These are phyloP conservation scores for Stratiomys singularior DNA, from an alignment of 2,888 invertebrate species.

Conservation along the genomic window DNA sequence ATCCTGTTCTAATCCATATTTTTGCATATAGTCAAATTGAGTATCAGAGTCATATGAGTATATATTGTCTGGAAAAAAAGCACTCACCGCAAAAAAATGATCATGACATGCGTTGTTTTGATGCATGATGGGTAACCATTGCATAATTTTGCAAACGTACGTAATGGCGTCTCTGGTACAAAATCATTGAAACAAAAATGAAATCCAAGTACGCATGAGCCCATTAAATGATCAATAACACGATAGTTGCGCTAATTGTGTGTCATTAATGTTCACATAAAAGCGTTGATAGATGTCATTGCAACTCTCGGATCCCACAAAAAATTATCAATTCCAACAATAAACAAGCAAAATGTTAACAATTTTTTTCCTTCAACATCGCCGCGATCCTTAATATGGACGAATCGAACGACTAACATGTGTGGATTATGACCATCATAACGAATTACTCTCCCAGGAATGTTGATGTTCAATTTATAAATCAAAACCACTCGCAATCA, in stretches of 20 bases:
- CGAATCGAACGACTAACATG: conserved; percentile 1
- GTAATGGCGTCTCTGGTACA: too few relatives aligned
- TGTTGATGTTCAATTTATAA: conserved; percentile 32
- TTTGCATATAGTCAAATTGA: too few relatives aligned
- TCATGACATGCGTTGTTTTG: too few relatives aligned
- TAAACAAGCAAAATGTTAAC: background rate
- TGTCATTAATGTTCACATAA: conserved; percentile 46
- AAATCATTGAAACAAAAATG: too few relatives aligned
- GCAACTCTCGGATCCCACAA: background rate
- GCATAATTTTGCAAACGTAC: too few relatives aligned
- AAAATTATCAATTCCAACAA: conserved; percentile 8
- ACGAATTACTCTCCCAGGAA: conserved; percentile 47
- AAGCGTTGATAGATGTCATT: conserved; percentile 39
- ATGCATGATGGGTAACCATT: too few relatives aligned
- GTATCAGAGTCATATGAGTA: too few relatives aligned
- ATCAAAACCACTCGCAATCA: conserved; percentile 16
- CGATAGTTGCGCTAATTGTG: conserved; percentile 48
- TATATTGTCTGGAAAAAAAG: too few relatives aligned
- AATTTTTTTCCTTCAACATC: background rate
- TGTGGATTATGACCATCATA: conserved; percentile 41
- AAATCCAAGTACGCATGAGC: too few relatives aligned
- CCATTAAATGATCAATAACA: conserved; percentile 9
- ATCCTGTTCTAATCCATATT: too few relatives aligned
- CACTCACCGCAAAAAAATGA: too few relatives aligned
- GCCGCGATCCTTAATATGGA: conserved; percentile 9